phyloP scores from a whole-genome alignment of 2,113 vertebrate genomes.

The Oreochromis tanganicae region DNA sequence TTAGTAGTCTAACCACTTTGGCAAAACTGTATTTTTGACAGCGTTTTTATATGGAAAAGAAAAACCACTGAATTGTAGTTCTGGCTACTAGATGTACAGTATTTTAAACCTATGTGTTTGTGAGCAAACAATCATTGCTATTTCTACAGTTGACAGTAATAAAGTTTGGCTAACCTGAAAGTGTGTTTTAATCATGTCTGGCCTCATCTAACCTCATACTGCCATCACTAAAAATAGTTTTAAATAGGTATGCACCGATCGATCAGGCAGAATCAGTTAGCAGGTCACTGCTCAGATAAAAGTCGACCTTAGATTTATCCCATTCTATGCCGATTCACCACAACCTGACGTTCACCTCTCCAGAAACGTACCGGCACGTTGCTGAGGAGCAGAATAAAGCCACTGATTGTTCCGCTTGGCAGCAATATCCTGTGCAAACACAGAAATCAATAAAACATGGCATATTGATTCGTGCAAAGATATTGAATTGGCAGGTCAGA shows the following conservation, averaged over 20 bases:
- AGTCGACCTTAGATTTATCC: background rate
- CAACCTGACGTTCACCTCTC: background rate
- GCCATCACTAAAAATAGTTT: background rate
- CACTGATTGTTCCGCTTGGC: background rate
- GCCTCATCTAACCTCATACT: background rate
- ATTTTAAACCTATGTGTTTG: background rate
- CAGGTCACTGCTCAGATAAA: background rate
- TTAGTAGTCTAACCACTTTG: background rate
- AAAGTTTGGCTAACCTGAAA: background rate
- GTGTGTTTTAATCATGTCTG: background rate
- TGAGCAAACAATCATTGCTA: background rate
- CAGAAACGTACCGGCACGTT: background rate
- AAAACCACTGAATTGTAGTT: background rate
- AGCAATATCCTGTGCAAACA: background rate
- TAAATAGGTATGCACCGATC: background rate
- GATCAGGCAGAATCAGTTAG: background rate
- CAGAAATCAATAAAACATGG: background rate
- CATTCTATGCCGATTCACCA: background rate
- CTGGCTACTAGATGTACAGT: background rate
- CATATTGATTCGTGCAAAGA: background rate
- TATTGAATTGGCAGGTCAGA: background rate
- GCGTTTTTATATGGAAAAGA: background rate
- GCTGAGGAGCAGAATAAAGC: background rate
- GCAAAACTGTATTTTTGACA: background rate
- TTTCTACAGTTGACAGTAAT: background rate